A percentile compares a stretch with the other conserved stretches of the same genome.
phyloP scores from a whole-genome alignment of 2,888 invertebrate genomes.

The Acronicta leporina region DNA sequence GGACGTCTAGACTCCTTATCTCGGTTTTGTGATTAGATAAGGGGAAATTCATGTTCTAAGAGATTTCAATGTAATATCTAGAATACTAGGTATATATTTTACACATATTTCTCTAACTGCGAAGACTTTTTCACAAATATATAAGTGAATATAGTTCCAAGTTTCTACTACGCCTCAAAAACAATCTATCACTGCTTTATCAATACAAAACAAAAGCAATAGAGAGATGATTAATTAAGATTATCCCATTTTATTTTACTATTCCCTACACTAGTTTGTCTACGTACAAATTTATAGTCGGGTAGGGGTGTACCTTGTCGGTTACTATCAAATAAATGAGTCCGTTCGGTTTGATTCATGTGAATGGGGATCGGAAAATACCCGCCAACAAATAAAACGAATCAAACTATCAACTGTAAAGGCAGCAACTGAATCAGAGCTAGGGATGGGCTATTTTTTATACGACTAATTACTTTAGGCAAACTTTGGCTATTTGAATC shows the following conservation, averaged over 20 bases:
- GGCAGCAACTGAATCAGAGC: conserved; percentile 64
- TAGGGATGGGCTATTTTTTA: conserved; percentile 34
- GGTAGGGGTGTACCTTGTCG: conserved; percentile 73
- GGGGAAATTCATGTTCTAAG: conserved; percentile 38
- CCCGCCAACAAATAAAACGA: conserved; percentile 84
- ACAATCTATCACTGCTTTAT: conserved; percentile 11
- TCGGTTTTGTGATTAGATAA: conserved; percentile 35
- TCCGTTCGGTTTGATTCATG: conserved; percentile 86
- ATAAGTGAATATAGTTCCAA: too few relatives aligned
- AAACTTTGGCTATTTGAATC: conserved; percentile 27
- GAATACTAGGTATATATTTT: too few relatives aligned
- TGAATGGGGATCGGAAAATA: conserved; percentile 83
- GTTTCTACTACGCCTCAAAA: not conserved
- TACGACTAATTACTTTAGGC: conserved; percentile 44
- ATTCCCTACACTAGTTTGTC: conserved; percentile 55
- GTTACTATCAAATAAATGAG: conserved; percentile 86
- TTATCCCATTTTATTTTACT: conserved; percentile 61
- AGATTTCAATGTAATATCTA: conserved; percentile 20
- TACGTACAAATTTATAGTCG: conserved; percentile 63
- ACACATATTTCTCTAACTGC: not conserved
- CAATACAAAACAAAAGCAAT: conserved; percentile 25
- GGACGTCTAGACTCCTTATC: conserved; percentile 55
- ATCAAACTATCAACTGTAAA: conserved; percentile 72
- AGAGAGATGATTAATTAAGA: conserved; percentile 61
- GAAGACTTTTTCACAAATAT: too few relatives aligned